These are phyloP conservation scores for Allolobophora icterica DNA, from an alignment of 2,888 invertebrate genomes.

Conservation along the genomic window DNA sequence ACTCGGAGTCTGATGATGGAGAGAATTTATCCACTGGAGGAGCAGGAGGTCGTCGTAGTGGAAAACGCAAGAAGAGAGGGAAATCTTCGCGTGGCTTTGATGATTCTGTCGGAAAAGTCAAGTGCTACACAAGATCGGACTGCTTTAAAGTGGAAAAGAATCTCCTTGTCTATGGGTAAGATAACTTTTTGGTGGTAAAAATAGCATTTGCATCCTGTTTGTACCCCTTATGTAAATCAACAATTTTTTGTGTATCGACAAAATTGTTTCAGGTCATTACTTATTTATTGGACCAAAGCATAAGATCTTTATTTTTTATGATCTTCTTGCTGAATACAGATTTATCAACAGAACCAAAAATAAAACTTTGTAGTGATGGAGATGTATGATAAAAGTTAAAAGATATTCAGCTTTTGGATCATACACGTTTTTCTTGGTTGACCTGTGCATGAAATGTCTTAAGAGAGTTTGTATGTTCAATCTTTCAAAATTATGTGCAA, in stretches of 20 bases:
- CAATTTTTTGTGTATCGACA: too few species aligned
- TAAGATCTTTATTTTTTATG: too few species aligned
- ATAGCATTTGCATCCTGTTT: background rate
- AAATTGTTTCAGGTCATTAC: too few species aligned
- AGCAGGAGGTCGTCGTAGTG: background rate
- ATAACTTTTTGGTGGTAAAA: background rate
- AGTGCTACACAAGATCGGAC: slow-evolving; percentile 83
- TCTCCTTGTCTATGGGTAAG: slow-evolving; percentile 89
- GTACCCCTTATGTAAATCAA: too few species aligned
- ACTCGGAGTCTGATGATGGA: slow-evolving; percentile 38
- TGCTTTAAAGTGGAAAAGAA: slow-evolving; percentile 98
- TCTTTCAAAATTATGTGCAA: background rate
- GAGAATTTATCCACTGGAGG: slow-evolving; percentile 7
- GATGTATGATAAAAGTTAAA: too few species aligned
- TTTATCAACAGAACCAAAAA: too few species aligned
- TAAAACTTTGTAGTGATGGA: too few species aligned
- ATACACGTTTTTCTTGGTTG: too few species aligned
- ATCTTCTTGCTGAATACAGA: too few species aligned
- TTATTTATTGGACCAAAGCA: background rate
- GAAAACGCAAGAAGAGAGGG: slow-evolving; percentile 39
- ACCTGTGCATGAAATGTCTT: too few species aligned
- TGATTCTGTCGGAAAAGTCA: slow-evolving; percentile 35
- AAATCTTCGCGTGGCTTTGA: slow-evolving; percentile 45
- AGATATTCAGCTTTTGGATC: too few species aligned
- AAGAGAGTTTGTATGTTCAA: too few species aligned